Base-by-base conservation (phyloP, 2,797 vertebrate genomes). In the Sebastes trivittatus region DNA sequence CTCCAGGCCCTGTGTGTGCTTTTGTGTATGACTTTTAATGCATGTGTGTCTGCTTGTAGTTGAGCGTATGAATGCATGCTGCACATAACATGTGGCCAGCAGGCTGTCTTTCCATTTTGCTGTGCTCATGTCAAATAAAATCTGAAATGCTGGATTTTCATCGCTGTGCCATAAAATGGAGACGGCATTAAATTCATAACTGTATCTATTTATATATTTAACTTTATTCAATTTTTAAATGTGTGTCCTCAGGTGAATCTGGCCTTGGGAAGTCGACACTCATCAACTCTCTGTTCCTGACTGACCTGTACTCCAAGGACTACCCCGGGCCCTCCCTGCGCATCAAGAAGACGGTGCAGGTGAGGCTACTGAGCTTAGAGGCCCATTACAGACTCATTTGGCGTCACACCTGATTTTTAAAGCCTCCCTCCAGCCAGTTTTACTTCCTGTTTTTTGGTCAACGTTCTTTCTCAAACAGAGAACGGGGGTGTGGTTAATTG, bases 271-370 rank as follows among this genome's bases (percentile, higher is more conserved):
- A 97, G 82, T 97, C 96, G 2, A 96, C 96, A 0, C 95, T 97
- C 59, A 96, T 97, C 85, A 97, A 97, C 89, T 96, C 96, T 11
- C 92, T 97, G 74, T 97, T 97, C 89, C 93, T 97, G 78, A 96
- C 96, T 5, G 96, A 96, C 81, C 87, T 97, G 30, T 96, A 97
- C 92, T 96, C 96, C 63, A 96, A 96, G 92, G 95, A 97, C 55
- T 96, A 96, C 82, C 96, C 96, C 0, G 95, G 96, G 1, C 96
- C 96, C 0, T 96, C 96, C 22, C 95, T 94, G 85, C 95, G 96
- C 85, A 96, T 96, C 84, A 96, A 96, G 90, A 97, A 96, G 85
- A 97, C 96, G 2, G 95, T 96, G 32, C 96, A 97, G 95, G 96
- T 97, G 83, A 86, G 77, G 2, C 0, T 10, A 6, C 25, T 66